Conservation (phyloP, 2,888 invertebrate species). For the Polietes domitor region DNA sequence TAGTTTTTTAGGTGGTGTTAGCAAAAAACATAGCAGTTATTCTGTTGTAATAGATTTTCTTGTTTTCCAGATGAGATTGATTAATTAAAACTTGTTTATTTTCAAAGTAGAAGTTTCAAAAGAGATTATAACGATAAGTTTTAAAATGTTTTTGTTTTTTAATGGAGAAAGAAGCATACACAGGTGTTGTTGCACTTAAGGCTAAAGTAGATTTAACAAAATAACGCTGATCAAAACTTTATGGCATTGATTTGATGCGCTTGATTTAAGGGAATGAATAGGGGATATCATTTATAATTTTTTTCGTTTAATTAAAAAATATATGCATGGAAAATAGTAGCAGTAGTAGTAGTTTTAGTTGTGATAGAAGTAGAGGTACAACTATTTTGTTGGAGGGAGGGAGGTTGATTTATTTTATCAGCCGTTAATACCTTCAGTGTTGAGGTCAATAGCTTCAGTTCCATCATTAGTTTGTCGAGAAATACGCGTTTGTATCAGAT, state of each 20-base stretch:
- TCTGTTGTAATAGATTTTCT: slow-evolving; percentile 61
- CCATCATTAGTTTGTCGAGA: slow-evolving; percentile 68
- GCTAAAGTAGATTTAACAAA: not conserved
- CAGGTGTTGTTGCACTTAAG: slow-evolving; percentile 39
- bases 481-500: slow-evolving; percentile 23
- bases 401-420: not conserved
- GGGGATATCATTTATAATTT: not conserved
- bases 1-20: slow-evolving; percentile 62
- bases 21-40: slow-evolving; percentile 44
- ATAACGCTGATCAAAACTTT: not conserved
- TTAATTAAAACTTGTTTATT: not conserved
- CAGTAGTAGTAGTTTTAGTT: slow-evolving; percentile 6
- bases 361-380: slow-evolving; percentile 17
- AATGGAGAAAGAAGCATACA: slow-evolving; percentile 57
- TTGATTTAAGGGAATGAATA: not conserved
- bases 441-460: slow-evolving; percentile 71
- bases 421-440: slow-evolving; percentile 71
- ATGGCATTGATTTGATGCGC: not conserved
- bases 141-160: not conserved
- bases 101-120: not conserved
- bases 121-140: not conserved
- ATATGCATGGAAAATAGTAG: not conserved
- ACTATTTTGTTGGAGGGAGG: slow-evolving; percentile 11
- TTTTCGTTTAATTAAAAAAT: not conserved
- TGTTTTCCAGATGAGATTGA: not conserved